Base-by-base conservation (phyloP, 2,797 vertebrate species). In the Betta splendens region DNA sequence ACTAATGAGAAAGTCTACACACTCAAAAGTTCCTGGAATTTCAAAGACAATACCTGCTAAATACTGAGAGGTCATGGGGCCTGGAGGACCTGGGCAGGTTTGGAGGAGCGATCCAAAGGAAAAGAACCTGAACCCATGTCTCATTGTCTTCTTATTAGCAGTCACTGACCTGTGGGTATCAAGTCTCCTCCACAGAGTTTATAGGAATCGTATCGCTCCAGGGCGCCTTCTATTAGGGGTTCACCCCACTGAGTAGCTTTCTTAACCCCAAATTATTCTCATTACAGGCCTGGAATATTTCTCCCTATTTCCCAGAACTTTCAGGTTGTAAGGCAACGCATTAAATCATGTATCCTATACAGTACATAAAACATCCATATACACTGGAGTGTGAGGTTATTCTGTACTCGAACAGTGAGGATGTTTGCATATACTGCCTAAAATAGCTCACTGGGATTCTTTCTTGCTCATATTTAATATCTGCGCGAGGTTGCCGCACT, bases 1-100 rank as follows among this genome's bases (percentile, higher is more conserved):
- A 89, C 90, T 95, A 96, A 95, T 94, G 92, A 94, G 93, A 94
- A 95, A 93, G 92, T 93, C 91, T 92, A 92, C 86, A 92, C 94
- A 92, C 89, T 86, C 81, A 83, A 87, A 90, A 90, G 87, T 92
- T 90, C 87, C 84, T 87, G 82, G 84, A 88, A 89, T 91, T 93
- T 93, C 89, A 93, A 93, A 93, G 90, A 92, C 92, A 92, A 93
- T 92, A 92, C 88, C 84, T 80, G 89, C 80, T 88, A 89, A 89
- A 89, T 87, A 89, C 88, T 89, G 74, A 4, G 46, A 84, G 91
- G 92, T 93, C 91, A 87, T n/a, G 70, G 29, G 69, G 83, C 83
- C 89, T 57, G 57, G 66, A 88, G 79, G 83, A 84, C 61, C 53
- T 55, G 79, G 71, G 47, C 56, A 62, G 71, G 81, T 80, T 76